These are phyloP conservation scores for Drymodes brunneopygia DNA, from an alignment of 2,113 vertebrate genomes.

Conservation along the genomic window DNA sequence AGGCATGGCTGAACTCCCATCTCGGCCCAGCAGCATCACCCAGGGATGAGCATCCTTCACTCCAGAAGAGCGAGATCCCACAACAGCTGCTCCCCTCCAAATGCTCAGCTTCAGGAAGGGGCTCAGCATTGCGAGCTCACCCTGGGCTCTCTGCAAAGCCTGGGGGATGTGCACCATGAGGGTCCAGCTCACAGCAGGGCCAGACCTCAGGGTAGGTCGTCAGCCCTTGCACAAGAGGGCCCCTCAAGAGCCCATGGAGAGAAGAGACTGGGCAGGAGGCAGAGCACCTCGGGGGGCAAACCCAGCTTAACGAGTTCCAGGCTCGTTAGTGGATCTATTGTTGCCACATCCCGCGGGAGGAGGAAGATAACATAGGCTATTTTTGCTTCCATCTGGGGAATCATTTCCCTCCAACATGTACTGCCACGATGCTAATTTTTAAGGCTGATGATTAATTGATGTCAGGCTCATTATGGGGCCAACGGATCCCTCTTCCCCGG, in stretches of 20 bases:
- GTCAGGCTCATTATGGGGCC: slow-evolving; percentile 35
- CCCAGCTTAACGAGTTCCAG: neutral
- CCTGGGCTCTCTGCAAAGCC: neutral
- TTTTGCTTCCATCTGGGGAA: slow-evolving; percentile 62
- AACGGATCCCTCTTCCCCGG: neutral
- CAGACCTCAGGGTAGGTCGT: neutral
- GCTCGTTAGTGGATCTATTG: neutral
- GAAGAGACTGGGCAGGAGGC: neutral
- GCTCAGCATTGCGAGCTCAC: neutral
- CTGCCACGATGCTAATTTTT: slow-evolving; percentile 44
- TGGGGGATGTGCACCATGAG: rapidly evolving
- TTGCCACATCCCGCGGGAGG: neutral
- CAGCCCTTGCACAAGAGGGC: rapidly evolving
- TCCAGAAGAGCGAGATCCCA: neutral
- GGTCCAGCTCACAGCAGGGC: neutral
- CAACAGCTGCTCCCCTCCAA: neutral
- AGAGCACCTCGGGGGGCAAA: neutral
- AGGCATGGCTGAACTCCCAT: rapidly evolving
- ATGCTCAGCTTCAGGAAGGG: neutral
- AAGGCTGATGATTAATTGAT: slow-evolving; percentile 60
- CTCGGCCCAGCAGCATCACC: neutral
- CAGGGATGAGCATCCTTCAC: neutral
- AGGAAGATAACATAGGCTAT: slow-evolving; percentile 20
- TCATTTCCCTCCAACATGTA: neutral
- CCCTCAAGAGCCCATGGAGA: neutral